These are phyloP conservation scores for Glaucopsyche alexis DNA, from an alignment of 2,888 invertebrate species.

Conservation along the genomic window DNA sequence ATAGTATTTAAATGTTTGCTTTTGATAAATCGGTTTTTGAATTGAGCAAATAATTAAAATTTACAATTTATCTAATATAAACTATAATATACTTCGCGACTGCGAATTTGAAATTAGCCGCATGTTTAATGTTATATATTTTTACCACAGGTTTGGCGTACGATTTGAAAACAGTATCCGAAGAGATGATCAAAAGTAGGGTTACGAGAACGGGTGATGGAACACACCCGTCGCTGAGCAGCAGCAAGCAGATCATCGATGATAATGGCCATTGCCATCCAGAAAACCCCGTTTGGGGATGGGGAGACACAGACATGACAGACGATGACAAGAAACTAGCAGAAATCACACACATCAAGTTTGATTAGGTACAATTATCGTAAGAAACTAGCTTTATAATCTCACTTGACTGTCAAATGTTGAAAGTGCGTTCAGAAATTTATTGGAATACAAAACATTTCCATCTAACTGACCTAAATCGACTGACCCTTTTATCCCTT, in stretches of 20 bases:
- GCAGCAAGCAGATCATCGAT: slow-evolving; percentile 42
- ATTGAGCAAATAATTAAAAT: background rate
- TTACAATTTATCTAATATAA: background rate
- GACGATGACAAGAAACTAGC: slow-evolving; percentile 82
- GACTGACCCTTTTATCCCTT: too few species aligned
- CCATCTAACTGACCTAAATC: too few species aligned
- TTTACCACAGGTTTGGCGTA: slow-evolving; percentile 86
- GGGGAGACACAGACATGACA: slow-evolving; percentile 89
- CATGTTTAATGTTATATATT: background rate
- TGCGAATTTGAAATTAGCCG: background rate
- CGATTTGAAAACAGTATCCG: slow-evolving; percentile 89
- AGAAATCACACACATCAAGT: slow-evolving; percentile 59
- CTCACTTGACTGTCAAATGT: too few species aligned
- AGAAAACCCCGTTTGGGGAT: slow-evolving; percentile 86
- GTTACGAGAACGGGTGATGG: slow-evolving; percentile 88
- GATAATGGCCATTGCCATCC: slow-evolving; percentile 64
- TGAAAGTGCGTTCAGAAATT: too few species aligned
- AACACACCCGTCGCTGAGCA: slow-evolving; percentile 58
- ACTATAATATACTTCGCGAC: background rate
- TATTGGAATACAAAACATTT: too few species aligned
- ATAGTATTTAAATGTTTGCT: background rate
- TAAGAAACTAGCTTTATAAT: too few species aligned
- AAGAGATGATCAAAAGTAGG: slow-evolving; percentile 84
- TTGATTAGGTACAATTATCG: slow-evolving; percentile 44
- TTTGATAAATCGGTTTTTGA: background rate